Conservation (phyloP, 2,113 vertebrate genomes). For the Myotis lucifugus region DNA sequence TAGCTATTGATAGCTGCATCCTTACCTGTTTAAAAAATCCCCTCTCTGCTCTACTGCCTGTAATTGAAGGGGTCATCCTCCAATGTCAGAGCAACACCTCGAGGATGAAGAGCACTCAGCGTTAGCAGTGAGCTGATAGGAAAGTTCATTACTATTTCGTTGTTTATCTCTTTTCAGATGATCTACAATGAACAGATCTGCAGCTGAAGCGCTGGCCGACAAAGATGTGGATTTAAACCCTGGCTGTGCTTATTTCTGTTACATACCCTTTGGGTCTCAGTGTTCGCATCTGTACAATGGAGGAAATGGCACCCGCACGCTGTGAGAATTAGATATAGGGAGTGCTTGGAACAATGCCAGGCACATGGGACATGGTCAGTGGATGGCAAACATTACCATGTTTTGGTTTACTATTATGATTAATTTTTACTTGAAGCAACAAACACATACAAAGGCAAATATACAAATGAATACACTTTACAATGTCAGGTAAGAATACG, state of each 20-base stretch:
- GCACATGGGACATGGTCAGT: not conserved
- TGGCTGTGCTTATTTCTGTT: not conserved
- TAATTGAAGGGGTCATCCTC: not conserved
- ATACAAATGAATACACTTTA: not conserved
- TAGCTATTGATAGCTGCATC: not conserved
- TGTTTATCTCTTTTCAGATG: not conserved
- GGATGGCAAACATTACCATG: not conserved
- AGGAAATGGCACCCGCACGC: not conserved
- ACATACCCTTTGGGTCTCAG: not conserved
- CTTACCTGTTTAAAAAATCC: not conserved
- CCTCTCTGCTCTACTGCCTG: not conserved
- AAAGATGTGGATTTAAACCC: not conserved
- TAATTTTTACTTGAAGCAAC: slow-evolving; percentile 2
- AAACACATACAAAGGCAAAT: slow-evolving; percentile 2
- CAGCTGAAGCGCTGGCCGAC: not conserved
- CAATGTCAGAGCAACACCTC: not conserved
- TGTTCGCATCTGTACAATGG: not conserved
- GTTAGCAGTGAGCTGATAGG: not conserved
- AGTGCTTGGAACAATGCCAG: not conserved
- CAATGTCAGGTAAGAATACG: not conserved
- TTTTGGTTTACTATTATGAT: not conserved
- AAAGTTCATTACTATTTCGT: not conserved
- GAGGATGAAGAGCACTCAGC: not conserved
- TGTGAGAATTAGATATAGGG: not conserved
- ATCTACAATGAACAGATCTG: not conserved